Evolutionary conservation across 2,113 vertebrate species (phyloP).

Genomic region (Channa maculata): DNA sequence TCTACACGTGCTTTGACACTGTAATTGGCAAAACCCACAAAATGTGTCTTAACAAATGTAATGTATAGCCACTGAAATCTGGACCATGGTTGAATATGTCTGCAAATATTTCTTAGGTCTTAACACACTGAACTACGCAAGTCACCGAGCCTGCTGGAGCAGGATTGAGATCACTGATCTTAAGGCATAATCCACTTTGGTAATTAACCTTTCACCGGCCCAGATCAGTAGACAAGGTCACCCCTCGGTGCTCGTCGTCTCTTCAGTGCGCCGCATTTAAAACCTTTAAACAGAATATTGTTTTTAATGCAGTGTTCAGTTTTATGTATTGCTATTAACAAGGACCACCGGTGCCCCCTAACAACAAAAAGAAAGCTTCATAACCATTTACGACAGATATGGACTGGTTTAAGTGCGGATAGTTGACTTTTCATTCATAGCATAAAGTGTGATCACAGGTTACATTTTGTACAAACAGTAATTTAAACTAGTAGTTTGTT

Average conservation of each 20-base stretch:
- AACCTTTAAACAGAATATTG: constrained; percentile 48
- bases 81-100: too few relatives aligned
- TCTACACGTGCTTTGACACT: not conserved
- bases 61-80: too few relatives aligned
- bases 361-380: constrained; percentile 9
- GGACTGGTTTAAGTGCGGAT: not conserved
- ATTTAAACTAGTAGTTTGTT: not conserved
- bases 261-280: constrained; percentile 67
- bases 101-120: not conserved
- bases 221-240: constrained; percentile 84
- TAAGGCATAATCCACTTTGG: constrained; percentile 83
- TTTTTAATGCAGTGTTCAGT: constrained; percentile 45
- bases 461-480: not conserved
- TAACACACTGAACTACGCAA: constrained; percentile 65
- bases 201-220: constrained; percentile 83
- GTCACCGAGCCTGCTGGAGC: constrained; percentile 52
- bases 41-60: too few relatives aligned
- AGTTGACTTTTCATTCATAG: constrained; percentile 2
- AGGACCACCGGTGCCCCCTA: not conserved
- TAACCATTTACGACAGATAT: not conserved
- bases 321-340: constrained; percentile 49
- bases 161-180: constrained; percentile 79
- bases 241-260: constrained; percentile 75
- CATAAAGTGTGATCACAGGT: not conserved
- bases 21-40: not conserved